Evolutionary conservation across 1,140 invertebrate species (phyloP), one percentile per base, ranked within the genome.

Genomic region (Micrasema minimum): DNA sequence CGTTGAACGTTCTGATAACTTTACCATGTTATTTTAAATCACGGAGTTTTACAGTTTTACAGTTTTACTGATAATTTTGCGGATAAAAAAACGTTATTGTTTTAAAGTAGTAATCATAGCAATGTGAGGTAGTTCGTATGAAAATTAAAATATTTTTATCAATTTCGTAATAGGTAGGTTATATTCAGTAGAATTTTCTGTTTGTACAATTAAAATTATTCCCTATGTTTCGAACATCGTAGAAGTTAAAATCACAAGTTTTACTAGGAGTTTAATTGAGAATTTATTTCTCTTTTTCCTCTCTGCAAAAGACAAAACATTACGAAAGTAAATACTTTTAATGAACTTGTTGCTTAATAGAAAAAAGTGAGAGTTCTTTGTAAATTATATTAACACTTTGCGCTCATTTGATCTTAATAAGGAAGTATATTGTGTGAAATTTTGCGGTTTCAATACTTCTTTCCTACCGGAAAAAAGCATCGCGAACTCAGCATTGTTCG

Each of bases 351-450:
- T 59, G 35, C 12, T 31, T n/a, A 14, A 59, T 20, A 4, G 10
- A n/a, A 38, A 38, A 57, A 59, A 59, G 55, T 38, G 55, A 59
- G 55, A 59, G 55, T 59, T 59, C 16, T 20, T 22, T 38, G 14
- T 38, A 38, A 59, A 59, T 59, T 38, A 38, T 59, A 59, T 59
- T 59, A 38, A 59, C 55, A 59, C 55, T 12, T 38, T 22, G 12
- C 55, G 55, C 37, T 38, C 14, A n/a, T 20, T 51, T 23, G 20
- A 14, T 22, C 48, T 51, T 59, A 59, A 59, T 59, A 59, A 59
- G 55, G 55, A 59, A 59, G 55, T 59, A 4, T 59, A 18, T 59
- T 41, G 55, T 59, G 31, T 53, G 35, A 59, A 37, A 59, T 59
- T 37, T 38, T 59, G 55, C 55, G 35, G 3, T 45, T 51, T 22